A percentile compares a stretch with the other conserved stretches of the same genome.
phyloP scores from a whole-genome alignment of 2,113 vertebrate genomes.

The Percopsis transmontana region DNA sequence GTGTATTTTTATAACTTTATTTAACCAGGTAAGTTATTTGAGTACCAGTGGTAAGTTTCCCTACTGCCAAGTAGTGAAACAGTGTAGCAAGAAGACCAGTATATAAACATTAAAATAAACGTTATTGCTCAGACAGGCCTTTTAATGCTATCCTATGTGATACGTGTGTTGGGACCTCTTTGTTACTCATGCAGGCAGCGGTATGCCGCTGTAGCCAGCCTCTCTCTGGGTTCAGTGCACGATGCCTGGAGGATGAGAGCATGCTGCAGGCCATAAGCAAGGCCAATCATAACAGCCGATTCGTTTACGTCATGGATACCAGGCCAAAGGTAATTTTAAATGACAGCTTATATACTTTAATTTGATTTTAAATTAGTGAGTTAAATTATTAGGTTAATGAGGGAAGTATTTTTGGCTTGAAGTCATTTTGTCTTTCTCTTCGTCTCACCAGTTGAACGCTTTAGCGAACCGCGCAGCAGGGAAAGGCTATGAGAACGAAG shows the following conservation, averaged over 20 bases:
- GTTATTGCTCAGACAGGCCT: too few relatives aligned
- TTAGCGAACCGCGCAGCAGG: slow-evolving; percentile 96
- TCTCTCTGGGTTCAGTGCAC: slow-evolving; percentile 95
- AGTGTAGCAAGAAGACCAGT: too few relatives aligned
- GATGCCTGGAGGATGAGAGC: slow-evolving; percentile 95
- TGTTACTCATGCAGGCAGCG: slow-evolving; percentile 81
- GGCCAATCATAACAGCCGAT: slow-evolving; percentile 89
- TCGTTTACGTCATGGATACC: slow-evolving; percentile 96
- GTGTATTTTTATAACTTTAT: neutral
- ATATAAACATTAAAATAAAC: too few relatives aligned
- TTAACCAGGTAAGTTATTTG: too few relatives aligned
- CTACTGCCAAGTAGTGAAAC: too few relatives aligned
- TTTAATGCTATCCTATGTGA: too few relatives aligned
- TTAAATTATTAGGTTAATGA: too few relatives aligned
- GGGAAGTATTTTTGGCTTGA: too few relatives aligned
- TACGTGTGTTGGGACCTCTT: neutral
- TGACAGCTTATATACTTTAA: neutral
- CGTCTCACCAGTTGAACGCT: slow-evolving; percentile 87
- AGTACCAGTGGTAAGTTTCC: too few relatives aligned
- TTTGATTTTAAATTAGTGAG: too few relatives aligned
- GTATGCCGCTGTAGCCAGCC: slow-evolving; percentile 98
- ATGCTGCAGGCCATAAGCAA: slow-evolving; percentile 96
- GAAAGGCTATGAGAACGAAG: slow-evolving; percentile 99
- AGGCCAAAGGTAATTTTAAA: slow-evolving; percentile 86
- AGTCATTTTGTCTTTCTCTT: neutral